Evolutionary conservation across 2,888 invertebrate genomes (phyloP).

Genomic region (Boloria selene): DNA sequence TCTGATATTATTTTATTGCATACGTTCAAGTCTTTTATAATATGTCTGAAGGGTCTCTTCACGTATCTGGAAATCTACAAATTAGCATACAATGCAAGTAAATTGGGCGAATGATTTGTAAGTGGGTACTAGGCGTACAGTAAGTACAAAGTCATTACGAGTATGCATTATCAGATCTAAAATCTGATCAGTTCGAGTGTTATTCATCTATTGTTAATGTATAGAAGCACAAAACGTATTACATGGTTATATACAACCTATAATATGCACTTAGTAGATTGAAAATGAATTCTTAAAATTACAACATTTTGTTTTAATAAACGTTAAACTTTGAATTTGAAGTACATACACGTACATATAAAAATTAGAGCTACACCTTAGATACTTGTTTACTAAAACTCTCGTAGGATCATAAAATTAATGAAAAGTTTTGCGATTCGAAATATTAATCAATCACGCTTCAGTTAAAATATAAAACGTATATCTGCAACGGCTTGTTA

Average conservation of each 20-base stretch:
- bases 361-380: neutral
- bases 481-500: conserved; percentile 68
- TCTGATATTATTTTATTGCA: conserved; percentile 1
- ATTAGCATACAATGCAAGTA: conserved; percentile 59
- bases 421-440: conserved; percentile 22
- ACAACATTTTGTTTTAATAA: neutral
- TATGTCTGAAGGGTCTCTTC: conserved; percentile 56
- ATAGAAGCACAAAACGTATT: conserved; percentile 25
- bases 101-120: conserved; percentile 71
- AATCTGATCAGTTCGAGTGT: conserved; percentile 41
- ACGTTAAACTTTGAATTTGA: too few relatives aligned
- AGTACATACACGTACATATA: neutral
- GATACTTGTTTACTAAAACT: too few relatives aligned
- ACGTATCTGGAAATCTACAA: conserved; percentile 61
- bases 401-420: too few relatives aligned
- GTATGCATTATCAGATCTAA: conserved; percentile 60
- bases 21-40: conserved; percentile 16
- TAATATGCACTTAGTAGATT: neutral
- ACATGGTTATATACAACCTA: conserved; percentile 19
- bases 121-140: conserved; percentile 58
- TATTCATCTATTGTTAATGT: conserved; percentile 20
- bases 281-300: neutral
- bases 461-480: conserved; percentile 69
- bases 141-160: conserved; percentile 64
- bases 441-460: conserved; percentile 64